A percentile compares a stretch with the other conserved stretches of the same genome.
Conservation (phyloP, 2,888 invertebrate genomes). For the Drosophila demipolita region DNA sequence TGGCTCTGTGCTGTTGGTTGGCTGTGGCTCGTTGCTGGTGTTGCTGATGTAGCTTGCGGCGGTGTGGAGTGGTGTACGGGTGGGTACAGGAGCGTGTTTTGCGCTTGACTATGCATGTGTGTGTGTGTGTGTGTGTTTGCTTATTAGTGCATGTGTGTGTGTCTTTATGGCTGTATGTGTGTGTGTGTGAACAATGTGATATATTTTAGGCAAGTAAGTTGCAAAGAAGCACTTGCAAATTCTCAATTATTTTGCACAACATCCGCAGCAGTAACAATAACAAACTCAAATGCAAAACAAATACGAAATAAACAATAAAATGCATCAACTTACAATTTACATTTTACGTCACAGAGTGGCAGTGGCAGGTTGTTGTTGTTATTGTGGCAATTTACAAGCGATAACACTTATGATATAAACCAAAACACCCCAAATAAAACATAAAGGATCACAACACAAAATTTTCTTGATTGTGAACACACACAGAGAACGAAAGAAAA, state of each 20-base stretch:
- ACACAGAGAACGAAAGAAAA: constrained; percentile 55
- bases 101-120: constrained; percentile 58
- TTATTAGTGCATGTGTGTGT: constrained; percentile 27
- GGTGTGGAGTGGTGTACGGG: constrained; percentile 73
- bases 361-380: constrained; percentile 70
- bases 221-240: constrained; percentile 28
- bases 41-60: constrained; percentile 54
- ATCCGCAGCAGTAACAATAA: constrained; percentile 26
- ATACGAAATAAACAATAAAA: constrained; percentile 23
- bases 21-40: constrained; percentile 59
- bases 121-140: constrained; percentile 16
- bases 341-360: constrained; percentile 60
- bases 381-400: constrained; percentile 37
- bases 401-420: constrained; percentile 47
- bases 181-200: constrained; percentile 50
- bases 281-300: constrained; percentile 28
- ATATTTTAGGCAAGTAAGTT: constrained; percentile 45
- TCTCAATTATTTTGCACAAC: constrained; percentile 41
- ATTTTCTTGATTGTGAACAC: constrained; percentile 60
- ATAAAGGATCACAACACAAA: constrained; percentile 50
- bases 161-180: constrained; percentile 36
- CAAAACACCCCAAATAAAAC: constrained; percentile 35
- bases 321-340: constrained; percentile 70
- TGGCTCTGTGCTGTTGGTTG: constrained; percentile 70
- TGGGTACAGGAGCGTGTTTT: constrained; percentile 80